Conservation (phyloP, 2,888 invertebrate species). For the Drosophila paracracens region DNA sequence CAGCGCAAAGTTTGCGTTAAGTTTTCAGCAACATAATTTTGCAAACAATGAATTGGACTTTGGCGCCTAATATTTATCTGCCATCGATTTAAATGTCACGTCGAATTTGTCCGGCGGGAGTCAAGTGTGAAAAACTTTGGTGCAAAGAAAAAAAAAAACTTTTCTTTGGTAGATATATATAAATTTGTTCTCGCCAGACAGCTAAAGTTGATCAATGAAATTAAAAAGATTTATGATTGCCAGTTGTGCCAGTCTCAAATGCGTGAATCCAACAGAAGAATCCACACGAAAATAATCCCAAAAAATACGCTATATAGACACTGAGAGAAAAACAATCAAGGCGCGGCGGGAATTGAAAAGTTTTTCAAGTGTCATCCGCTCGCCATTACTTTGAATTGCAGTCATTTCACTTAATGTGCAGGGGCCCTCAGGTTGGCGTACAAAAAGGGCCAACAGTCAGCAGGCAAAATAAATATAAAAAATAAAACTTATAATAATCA, state of each 20-base stretch:
- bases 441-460: slow-evolving; percentile 57
- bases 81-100: slow-evolving; percentile 78
- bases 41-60: slow-evolving; percentile 66
- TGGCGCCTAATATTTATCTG: slow-evolving; percentile 69
- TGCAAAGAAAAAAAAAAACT: slow-evolving; percentile 23
- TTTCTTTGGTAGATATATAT: neutral
- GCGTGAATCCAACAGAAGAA: slow-evolving; percentile 48
- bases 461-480: slow-evolving; percentile 49
- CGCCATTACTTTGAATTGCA: slow-evolving; percentile 74
- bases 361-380: slow-evolving; percentile 65
- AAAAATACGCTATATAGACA: neutral
- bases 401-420: slow-evolving; percentile 70
- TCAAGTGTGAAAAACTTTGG: slow-evolving; percentile 75
- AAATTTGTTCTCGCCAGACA: neutral
- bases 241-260: slow-evolving; percentile 57
- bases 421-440: slow-evolving; percentile 57
- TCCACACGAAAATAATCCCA: slow-evolving; percentile 4
- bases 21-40: slow-evolving; percentile 68
- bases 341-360: slow-evolving; percentile 52
- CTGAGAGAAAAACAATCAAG: slow-evolving; percentile 55
- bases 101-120: slow-evolving; percentile 70
- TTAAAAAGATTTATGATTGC: slow-evolving; percentile 80
- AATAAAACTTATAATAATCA: slow-evolving; percentile 76
- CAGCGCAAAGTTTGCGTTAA: slow-evolving; percentile 46
- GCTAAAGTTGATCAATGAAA: slow-evolving; percentile 78